These are phyloP conservation scores for Platichthys stellatus DNA, from an alignment of 2,113 vertebrate species.

Conservation along the genomic window DNA sequence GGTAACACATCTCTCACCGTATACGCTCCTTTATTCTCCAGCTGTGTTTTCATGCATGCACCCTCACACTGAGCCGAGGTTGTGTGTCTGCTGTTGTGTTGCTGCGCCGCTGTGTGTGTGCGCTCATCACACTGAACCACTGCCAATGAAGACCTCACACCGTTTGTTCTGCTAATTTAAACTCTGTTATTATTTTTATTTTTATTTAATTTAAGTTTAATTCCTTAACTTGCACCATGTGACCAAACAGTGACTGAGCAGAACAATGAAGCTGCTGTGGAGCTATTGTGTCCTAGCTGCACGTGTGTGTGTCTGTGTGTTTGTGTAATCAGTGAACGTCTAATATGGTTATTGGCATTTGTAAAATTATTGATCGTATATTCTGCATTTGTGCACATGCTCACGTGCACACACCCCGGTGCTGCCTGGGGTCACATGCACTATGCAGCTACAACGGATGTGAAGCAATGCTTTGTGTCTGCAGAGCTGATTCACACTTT, in stretches of 20 bases:
- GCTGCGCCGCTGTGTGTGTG: background rate
- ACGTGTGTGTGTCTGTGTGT: background rate
- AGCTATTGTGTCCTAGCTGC: conserved; percentile 20
- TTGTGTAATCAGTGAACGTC: background rate
- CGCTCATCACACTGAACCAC: background rate
- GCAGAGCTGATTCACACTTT: conserved; percentile 36
- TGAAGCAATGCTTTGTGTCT: conserved; percentile 59
- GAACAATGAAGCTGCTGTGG: conserved; percentile 51
- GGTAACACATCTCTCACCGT: conserved; percentile 43
- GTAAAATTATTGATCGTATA: background rate
- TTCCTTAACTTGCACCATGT: background rate
- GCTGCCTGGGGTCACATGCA: background rate
- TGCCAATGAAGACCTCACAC: background rate
- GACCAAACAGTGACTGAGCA: conserved; percentile 8
- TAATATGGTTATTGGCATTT: background rate
- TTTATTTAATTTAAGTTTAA: background rate
- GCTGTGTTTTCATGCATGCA: background rate
- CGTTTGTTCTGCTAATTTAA: background rate
- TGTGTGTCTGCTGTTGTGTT: background rate
- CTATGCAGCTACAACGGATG: conserved; percentile 1
- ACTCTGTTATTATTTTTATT: background rate
- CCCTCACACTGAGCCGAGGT: background rate
- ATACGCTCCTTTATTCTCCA: background rate
- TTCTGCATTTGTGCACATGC: background rate
- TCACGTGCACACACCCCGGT: conserved; percentile 2